Evolutionary conservation across 2,797 vertebrate genomes (phyloP), one percentile per base, ranked within the genome.

Genomic region (Perodicticus potto): DNA sequence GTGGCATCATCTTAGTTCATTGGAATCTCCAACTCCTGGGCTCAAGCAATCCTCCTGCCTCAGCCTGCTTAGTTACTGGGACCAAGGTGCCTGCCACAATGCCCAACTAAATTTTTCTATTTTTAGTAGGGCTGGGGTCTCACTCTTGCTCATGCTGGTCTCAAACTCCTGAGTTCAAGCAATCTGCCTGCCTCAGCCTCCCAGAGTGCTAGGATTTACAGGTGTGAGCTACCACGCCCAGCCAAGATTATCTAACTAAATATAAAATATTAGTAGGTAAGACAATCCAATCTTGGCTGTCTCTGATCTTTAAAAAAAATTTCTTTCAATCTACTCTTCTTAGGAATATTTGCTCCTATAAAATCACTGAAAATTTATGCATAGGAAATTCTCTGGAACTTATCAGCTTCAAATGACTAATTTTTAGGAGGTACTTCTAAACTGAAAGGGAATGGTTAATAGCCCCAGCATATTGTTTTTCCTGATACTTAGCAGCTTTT

Each of bases 181-280:
- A 53, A 16, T 53, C 49, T 53, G 49, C 49, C 49, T 53, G 13
- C 49, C 49, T 53, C 49, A 53, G 49, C 49, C 49, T 53, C 49
- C 49, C 49, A 53, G 49, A 53, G 49, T 53, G 49, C 49, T 53
- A 14, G 49, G 49, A 53, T 53, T 53, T 53, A 53, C 49, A 53
- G 13, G 49, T 53, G 49, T 53, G 49, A 53, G 49, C 49, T 53
- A 53, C 49, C 49, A 53, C 13, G 14, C 49, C 49, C 14, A 53
- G 13, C 49, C 49, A 53, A 88, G 40, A 93, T 80, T 63, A 87
- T 86, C 45, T 97, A 96, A 86, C 37, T 78, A 96, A 77, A 82
- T 87, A 90, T 88, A 86, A 96, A 95, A 92, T 86, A 80, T 88
- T 89, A 81, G 40, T 55, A 80, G 80, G 82, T 86, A 96, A 94